phyloP scores from a whole-genome alignment of 92 coral and sea anemone genomes.

The Paragorgia papillata region DNA sequence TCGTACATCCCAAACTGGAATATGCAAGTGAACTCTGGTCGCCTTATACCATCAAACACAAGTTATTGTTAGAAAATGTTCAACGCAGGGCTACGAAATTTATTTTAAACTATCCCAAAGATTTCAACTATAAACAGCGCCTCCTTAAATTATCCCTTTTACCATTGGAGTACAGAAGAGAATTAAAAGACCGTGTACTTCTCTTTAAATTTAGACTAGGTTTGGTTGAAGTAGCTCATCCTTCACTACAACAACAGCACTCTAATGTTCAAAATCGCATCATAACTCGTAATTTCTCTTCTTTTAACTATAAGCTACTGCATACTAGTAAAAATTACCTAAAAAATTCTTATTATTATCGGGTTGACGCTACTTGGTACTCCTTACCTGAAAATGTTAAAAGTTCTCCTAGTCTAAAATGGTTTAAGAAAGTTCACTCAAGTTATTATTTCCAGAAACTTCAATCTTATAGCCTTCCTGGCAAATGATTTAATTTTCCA shows the following conservation, averaged over 20 bases:
- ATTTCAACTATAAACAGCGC: conserved; percentile 25
- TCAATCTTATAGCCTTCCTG: no score
- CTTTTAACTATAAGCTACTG: conserved; percentile 29
- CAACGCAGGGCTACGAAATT: conserved; percentile 57
- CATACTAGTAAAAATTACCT: conserved; percentile 45
- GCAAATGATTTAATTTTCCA: no score
- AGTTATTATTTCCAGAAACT: no score
- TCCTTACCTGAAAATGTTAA: conserved; percentile 32
- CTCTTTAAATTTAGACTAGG: conserved; percentile 54
- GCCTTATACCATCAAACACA: conserved; percentile 31
- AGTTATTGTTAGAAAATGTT: conserved; percentile 9
- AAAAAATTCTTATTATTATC: conserved; percentile 37
- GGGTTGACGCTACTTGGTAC: conserved; percentile 39
- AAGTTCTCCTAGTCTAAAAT: background rate
- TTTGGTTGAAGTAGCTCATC: conserved; percentile 34
- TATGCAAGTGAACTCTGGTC: conserved; percentile 56
- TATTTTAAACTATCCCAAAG: conserved; percentile 28
- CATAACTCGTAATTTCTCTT: conserved; percentile 28
- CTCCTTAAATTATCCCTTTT: background rate
- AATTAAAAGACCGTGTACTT: conserved; percentile 12
- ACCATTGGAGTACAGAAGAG: conserved; percentile 24
- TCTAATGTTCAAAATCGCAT: conserved; percentile 1
- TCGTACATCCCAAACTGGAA: conserved; percentile 54
- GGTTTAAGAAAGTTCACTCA: no score
- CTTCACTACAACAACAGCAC: background rate